A percentile compares a stretch with the other conserved stretches of the same genome.
Evolutionary conservation across 2,797 vertebrate genomes (phyloP).

Genomic region (Cuniculus paca): DNA sequence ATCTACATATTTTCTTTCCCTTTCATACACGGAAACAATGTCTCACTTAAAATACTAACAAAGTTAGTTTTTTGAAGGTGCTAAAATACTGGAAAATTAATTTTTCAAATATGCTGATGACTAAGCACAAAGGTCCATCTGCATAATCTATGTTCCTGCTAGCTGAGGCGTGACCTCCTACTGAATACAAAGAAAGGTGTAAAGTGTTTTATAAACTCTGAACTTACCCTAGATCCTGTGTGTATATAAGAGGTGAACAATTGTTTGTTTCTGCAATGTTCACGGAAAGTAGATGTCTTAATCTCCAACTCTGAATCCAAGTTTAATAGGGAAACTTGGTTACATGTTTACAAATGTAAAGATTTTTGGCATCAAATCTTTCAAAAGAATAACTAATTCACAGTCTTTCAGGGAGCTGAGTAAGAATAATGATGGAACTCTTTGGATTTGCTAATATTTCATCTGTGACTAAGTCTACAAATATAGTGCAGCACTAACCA

Average conservation of each 20-base stretch:
- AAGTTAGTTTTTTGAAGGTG: not conserved
- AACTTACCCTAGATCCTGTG: not conserved
- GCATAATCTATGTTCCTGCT: not conserved
- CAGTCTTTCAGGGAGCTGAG: not conserved
- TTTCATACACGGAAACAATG: not conserved
- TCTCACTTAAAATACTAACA: constrained; percentile 54
- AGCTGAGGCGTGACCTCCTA: not conserved
- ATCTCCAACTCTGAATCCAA: constrained; percentile 1
- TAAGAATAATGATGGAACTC: not conserved
- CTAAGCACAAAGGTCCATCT: not conserved
- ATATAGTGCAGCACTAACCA: not conserved
- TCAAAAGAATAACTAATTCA: constrained; percentile 45
- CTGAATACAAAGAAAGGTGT: not conserved
- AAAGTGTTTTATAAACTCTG: not conserved
- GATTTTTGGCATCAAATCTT: constrained; percentile 9
- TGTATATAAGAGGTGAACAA: not conserved
- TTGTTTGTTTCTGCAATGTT: constrained; percentile 20
- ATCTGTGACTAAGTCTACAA: constrained; percentile 18
- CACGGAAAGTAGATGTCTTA: constrained; percentile 46
- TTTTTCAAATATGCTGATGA: constrained; percentile 14
- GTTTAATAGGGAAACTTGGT: constrained; percentile 6
- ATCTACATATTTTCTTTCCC: not conserved
- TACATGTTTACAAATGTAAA: constrained; percentile 25
- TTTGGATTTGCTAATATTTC: constrained; percentile 53
- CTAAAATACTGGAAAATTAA: not conserved